phyloP scores from a whole-genome alignment of 2,797 vertebrate genomes.

The Epinephelus coioides region DNA sequence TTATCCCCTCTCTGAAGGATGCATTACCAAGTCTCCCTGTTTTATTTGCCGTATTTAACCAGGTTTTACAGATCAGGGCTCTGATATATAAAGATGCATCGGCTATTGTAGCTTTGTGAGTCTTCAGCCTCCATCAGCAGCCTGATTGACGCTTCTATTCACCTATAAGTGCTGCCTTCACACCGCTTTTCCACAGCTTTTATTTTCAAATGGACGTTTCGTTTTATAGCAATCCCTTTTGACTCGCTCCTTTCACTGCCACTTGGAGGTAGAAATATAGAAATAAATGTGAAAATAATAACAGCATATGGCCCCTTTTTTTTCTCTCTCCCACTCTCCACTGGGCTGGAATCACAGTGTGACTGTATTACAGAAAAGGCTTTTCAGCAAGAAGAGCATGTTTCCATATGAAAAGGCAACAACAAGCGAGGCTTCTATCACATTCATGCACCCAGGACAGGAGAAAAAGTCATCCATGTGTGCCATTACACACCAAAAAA shows the following conservation, averaged over 20 bases:
- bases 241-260: slow-evolving; percentile 80
- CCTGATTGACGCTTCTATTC: slow-evolving; percentile 90
- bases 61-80: slow-evolving; percentile 86
- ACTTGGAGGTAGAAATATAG: slow-evolving; percentile 90
- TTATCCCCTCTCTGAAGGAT: slow-evolving; percentile 71
- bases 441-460: slow-evolving; percentile 67
- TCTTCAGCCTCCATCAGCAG: slow-evolving; percentile 80
- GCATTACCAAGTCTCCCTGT: slow-evolving; percentile 74
- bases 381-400: slow-evolving; percentile 88
- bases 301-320: slow-evolving; percentile 86
- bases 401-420: slow-evolving; percentile 92
- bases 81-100: slow-evolving; percentile 81
- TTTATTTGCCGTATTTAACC: slow-evolving; percentile 82
- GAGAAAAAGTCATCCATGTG: slow-evolving; percentile 3
- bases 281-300: slow-evolving; percentile 86
- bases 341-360: slow-evolving; percentile 88
- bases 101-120: slow-evolving; percentile 78
- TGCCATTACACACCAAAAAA: slow-evolving; percentile 31
- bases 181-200: slow-evolving; percentile 89
- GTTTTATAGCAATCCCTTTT: slow-evolving; percentile 88
- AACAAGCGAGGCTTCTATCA: slow-evolving; percentile 91
- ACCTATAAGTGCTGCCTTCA: slow-evolving; percentile 90
- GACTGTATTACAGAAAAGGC: slow-evolving; percentile 85
- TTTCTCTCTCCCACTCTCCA: slow-evolving; percentile 57
- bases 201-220: slow-evolving; percentile 91